Percentiles rank a stretch among this genome's conserved stretches.
phyloP scores from a whole-genome alignment of 2,888 invertebrate species.

The Eristalis pertinax region DNA sequence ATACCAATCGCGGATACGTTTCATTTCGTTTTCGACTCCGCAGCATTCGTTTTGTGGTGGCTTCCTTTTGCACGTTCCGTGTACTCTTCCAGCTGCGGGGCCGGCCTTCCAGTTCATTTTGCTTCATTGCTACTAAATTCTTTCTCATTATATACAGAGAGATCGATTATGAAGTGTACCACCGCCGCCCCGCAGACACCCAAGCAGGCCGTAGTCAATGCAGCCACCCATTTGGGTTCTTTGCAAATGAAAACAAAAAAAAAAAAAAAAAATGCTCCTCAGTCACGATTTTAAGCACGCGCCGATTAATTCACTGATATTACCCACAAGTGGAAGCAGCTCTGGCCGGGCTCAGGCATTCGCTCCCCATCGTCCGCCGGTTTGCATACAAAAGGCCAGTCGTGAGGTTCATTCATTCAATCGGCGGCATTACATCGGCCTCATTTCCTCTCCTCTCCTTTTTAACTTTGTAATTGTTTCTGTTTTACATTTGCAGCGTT shows the following conservation, averaged over 20 bases:
- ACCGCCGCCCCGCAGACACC: slow-evolving; percentile 18
- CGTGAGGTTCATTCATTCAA: slow-evolving; percentile 70
- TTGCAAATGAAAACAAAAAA: slow-evolving; percentile 13
- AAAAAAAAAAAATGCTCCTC: slow-evolving; percentile 60
- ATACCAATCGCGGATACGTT: slow-evolving; percentile 11
- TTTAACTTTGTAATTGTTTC: slow-evolving; percentile 69
- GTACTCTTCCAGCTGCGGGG: background rate
- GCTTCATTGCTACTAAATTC: slow-evolving; percentile 40
- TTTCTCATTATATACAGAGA: slow-evolving; percentile 61
- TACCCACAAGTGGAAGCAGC: slow-evolving; percentile 58
- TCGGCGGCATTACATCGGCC: slow-evolving; percentile 66
- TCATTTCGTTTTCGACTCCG: background rate
- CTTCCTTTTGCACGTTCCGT: background rate
- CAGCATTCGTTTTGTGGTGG: background rate
- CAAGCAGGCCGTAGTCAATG: background rate
- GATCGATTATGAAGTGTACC: slow-evolving; percentile 62
- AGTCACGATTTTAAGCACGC: slow-evolving; percentile 74
- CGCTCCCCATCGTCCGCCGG: slow-evolving; percentile 36
- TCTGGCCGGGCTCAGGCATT: background rate
- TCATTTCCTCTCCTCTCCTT: slow-evolving; percentile 59
- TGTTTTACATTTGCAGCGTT: slow-evolving; percentile 62
- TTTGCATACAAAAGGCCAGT: slow-evolving; percentile 68
- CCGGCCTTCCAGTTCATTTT: slow-evolving; percentile 5
- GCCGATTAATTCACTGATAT: slow-evolving; percentile 74
- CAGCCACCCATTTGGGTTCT: background rate